These are phyloP conservation scores for Agapornis roseicollis DNA, from an alignment of 2,113 vertebrate genomes.

Conservation along the genomic window DNA sequence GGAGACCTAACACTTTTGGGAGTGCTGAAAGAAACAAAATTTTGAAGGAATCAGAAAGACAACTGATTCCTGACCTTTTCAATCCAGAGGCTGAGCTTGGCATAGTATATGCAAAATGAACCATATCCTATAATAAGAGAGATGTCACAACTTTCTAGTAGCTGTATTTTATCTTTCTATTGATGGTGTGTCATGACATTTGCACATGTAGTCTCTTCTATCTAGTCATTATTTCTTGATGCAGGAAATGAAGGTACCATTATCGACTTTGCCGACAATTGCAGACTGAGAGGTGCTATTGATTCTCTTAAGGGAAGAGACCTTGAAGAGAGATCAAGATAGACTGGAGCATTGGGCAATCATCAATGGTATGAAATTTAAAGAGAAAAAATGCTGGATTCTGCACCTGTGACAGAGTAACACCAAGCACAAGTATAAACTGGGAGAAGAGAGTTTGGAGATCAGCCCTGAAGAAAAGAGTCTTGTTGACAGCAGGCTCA, in stretches of 20 bases:
- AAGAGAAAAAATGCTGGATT: accelerated
- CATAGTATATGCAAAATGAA: neutral
- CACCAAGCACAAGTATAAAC: accelerated
- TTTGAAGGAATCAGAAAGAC: neutral
- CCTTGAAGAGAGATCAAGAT: neutral
- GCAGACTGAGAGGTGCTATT: neutral
- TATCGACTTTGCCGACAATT: neutral
- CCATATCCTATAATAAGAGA: neutral
- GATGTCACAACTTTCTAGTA: neutral
- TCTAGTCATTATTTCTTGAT: neutral
- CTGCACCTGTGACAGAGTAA: neutral
- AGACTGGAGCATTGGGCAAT: neutral
- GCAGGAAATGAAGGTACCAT: neutral
- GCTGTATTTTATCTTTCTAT: neutral
- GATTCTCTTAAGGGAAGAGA: neutral
- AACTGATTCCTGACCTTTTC: neutral
- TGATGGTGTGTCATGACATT: accelerated
- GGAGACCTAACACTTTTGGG: neutral
- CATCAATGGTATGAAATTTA: neutral
- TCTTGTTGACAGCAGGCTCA: accelerated
- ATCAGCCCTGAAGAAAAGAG: neutral
- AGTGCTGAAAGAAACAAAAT: neutral
- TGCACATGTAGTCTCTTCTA: neutral
- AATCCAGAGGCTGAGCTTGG: neutral
- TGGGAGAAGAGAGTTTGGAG: neutral